Evolutionary conservation across 2,113 vertebrate genomes (phyloP), one percentile per base, ranked within the genome.

Genomic region (Dipodomys ordii): DNA sequence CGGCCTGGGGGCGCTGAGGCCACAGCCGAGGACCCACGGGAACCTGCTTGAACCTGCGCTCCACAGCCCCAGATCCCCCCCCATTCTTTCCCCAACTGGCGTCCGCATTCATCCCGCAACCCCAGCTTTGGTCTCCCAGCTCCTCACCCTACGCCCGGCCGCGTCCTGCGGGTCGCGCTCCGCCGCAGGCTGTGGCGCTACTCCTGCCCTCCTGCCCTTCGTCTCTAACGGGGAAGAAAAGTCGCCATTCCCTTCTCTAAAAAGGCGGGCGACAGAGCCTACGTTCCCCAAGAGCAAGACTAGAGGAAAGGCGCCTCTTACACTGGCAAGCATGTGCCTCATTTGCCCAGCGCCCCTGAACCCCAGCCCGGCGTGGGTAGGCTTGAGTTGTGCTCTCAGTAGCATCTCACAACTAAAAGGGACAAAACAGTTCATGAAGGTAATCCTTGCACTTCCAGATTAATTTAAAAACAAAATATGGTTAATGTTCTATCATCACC

Each of bases 21-120:
- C 18, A n/a, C 35, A 39, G 39, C 2, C 0, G 7, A 23, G 25
- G 57, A 1, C 30, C 76, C 3, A 30, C 0, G 10, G 7, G 15
- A 13, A 0, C 35, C 4, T 18, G n/a, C 23, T 19, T 11, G 22
- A 30, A 57, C 0, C 4, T 22, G 76, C 13, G 5, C 62, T 35
- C 23, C 8, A 39, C 39, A 49, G 49, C 49, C 49, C 49, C 49
- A 49, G 49, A 22, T 2, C 25, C 3, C 27, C 27, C 35, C 19
- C 1, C 0, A 2, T 25, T 22, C 20, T 25, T 6, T 22, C 7
- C 20, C 64, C 20, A 28, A 20, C 7, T 23, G 20, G 25, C 2
- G 3, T 57, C 49, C 39, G 39, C 39, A 39, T 39, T 39, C 39
- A 39, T 39, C 27, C 25, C 13, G 8, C 2, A 68, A 25, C 60